phyloP scores from a whole-genome alignment of 2,113 vertebrate genomes.

The Syngnathus scovelli region DNA sequence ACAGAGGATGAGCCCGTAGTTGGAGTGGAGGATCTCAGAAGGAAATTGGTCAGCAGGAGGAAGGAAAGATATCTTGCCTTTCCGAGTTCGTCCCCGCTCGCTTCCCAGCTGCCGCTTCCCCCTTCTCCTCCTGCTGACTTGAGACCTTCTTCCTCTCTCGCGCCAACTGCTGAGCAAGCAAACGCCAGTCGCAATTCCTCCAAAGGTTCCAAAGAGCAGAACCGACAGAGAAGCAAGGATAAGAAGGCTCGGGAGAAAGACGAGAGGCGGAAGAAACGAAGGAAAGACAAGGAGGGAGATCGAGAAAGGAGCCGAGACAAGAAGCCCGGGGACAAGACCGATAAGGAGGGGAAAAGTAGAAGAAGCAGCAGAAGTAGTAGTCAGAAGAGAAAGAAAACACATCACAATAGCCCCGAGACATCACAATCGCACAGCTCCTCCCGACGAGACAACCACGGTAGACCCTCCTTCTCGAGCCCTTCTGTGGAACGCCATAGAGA shows the following conservation, averaged over 20 bases:
- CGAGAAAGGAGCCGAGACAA: constrained; percentile 49
- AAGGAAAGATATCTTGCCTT: constrained; percentile 76
- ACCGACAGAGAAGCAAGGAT: constrained; percentile 64
- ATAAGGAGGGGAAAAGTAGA: constrained; percentile 41
- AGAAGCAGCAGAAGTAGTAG: constrained; percentile 65
- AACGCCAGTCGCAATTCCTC: constrained; percentile 58
- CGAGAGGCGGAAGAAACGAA: constrained; percentile 51
- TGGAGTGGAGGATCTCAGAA: constrained; percentile 75
- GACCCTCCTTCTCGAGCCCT: constrained; percentile 58
- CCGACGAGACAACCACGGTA: constrained; percentile 28
- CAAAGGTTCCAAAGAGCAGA: constrained; percentile 62
- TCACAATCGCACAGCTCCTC: constrained; percentile 48
- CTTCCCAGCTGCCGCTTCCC: constrained; percentile 40
- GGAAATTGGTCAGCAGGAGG: constrained; percentile 80
- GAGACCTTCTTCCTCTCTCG: constrained; percentile 32
- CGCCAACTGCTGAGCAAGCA: constrained; percentile 28
- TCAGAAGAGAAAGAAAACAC: constrained; percentile 64
- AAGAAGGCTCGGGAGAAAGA: constrained; percentile 56
- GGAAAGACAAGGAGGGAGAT: constrained; percentile 50
- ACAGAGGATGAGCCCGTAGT: constrained; percentile 57
- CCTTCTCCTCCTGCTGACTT: constrained; percentile 33
- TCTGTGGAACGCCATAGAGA: constrained; percentile 59
- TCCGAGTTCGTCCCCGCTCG: constrained; percentile 56
- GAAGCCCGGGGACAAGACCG: constrained; percentile 20
- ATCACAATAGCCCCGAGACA: constrained; percentile 52